Conservation (phyloP, 2,797 vertebrate species). For the Acrossocheilus wenchowensis region DNA sequence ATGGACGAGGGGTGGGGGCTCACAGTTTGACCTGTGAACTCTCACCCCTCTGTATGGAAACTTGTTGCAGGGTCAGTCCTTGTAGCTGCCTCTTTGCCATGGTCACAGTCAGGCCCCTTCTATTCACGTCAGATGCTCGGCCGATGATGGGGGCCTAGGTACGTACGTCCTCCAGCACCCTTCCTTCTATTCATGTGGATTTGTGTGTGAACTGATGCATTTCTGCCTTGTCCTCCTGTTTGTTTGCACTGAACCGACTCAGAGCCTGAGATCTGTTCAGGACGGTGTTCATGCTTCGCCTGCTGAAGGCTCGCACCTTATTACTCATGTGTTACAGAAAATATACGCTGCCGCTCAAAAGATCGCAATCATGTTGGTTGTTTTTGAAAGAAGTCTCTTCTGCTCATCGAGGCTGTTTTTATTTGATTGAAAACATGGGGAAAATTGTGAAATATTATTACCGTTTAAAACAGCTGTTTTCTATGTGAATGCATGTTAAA, state of each 20-base stretch:
- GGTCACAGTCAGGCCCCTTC: conserved; percentile 91
- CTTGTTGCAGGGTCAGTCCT: conserved; percentile 96
- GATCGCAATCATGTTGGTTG: not conserved
- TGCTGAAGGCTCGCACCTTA: conserved; percentile 25
- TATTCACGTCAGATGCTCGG: conserved; percentile 87
- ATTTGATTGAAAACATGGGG: not conserved
- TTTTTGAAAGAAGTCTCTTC: not conserved
- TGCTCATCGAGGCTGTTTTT: not conserved
- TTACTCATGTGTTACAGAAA: not conserved
- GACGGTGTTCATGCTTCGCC: conserved; percentile 41
- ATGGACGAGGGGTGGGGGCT: conserved; percentile 89
- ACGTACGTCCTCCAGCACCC: conserved; percentile 89
- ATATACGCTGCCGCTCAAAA: not conserved
- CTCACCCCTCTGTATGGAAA: conserved; percentile 95
- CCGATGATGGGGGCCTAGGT: conserved; percentile 89
- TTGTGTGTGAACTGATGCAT: conserved; percentile 59
- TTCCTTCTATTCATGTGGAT: conserved; percentile 65
- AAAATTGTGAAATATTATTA: not conserved
- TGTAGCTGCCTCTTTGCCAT: conserved; percentile 93
- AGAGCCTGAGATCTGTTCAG: conserved; percentile 48
- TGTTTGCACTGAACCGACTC: conserved; percentile 53
- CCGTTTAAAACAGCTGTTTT: not conserved
- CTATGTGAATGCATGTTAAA: not conserved
- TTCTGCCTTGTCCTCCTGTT: conserved; percentile 45
- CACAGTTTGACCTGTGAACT: conserved; percentile 94